Base-by-base conservation (phyloP, 2,113 vertebrate genomes). In the Empidonax alnorum region DNA sequence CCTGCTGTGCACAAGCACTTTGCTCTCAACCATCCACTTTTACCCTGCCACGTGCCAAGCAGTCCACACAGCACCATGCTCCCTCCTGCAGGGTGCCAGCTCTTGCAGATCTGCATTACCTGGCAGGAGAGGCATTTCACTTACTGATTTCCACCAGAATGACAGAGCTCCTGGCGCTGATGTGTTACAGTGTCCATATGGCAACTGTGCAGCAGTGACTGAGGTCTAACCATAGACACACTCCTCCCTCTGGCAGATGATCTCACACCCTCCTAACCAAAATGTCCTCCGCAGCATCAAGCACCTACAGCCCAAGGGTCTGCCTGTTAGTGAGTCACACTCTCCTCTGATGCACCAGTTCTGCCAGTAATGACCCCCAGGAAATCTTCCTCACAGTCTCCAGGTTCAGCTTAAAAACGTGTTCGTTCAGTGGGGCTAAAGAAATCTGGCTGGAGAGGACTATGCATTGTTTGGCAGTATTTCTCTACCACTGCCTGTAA, bases 41-140 rank as follows among this genome's bases (percentile, higher is more conserved):
- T 5, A 55, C 39, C 33, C 18, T 19, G 13, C 22, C 68, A 47
- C 1, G 6, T 81, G 75, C 90, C 79, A 50, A 90, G 53, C 0
- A 0, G 62, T 63, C 94, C 75, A 84, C 28, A 1, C 75, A 72
- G 71, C 4, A 2, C 37, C 0, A 0, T 5, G n/a, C 46, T 85
- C 42, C 19, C 47, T 94, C 68, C 62, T 0, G 0, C 11, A 23
- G 39, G 16, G 18, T 14, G 59, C 55, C 80, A 81, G 41, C 35
- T 63, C 28, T 3, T 14, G 47, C 22, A 85, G 73, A 47, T 61
- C 84, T 23, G 53, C 37, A 9, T 24, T 11, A 20, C 82, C 87
- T 80, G 65, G 47, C 83, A 92, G 59, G 39, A 90, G 35, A 74
- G 39, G 35, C 6, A 0, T 22, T 71, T 47, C 59, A 52, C 75